phyloP scores from a whole-genome alignment of 1,140 invertebrate species.

The Bacillus rossius region DNA sequence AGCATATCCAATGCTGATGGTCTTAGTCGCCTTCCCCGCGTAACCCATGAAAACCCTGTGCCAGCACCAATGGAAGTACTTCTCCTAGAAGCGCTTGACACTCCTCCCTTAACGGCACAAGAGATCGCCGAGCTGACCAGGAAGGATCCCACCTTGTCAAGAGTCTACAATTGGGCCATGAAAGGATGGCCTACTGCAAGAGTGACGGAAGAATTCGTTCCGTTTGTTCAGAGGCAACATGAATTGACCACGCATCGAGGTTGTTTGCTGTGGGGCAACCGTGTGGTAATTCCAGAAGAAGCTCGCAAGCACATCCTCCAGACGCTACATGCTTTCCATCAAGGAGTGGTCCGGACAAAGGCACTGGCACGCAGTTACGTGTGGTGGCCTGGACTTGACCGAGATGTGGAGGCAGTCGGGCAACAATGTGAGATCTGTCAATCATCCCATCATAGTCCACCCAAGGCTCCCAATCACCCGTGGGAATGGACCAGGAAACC shows the following conservation, averaged over 20 bases:
- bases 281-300: neutral
- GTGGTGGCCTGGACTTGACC: no score
- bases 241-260: neutral
- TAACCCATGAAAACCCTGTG: neutral
- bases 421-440: neutral
- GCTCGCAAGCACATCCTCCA: neutral
- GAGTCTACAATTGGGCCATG: neutral
- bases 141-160: conserved; percentile 1
- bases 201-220: neutral
- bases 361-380: no score
- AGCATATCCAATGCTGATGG: conserved; percentile 5
- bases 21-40: neutral
- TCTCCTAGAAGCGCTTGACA: conserved; percentile 5
- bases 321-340: neutral
- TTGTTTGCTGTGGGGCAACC: neutral
- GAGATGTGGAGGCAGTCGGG: neutral
- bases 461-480: conserved; percentile 21
- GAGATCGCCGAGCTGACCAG: conserved; percentile 6
- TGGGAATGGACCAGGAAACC: conserved; percentile 38
- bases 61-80: conserved; percentile 2
- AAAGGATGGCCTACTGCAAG: neutral
- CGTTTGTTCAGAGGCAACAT: neutral
- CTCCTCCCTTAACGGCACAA: conserved; percentile 4
- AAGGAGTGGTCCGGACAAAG: no score
- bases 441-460: conserved; percentile 10